A percentile compares a stretch with the other conserved stretches of the same genome.
phyloP scores from a whole-genome alignment of 1,140 invertebrate species.

The Spodoptera frugiperda region DNA sequence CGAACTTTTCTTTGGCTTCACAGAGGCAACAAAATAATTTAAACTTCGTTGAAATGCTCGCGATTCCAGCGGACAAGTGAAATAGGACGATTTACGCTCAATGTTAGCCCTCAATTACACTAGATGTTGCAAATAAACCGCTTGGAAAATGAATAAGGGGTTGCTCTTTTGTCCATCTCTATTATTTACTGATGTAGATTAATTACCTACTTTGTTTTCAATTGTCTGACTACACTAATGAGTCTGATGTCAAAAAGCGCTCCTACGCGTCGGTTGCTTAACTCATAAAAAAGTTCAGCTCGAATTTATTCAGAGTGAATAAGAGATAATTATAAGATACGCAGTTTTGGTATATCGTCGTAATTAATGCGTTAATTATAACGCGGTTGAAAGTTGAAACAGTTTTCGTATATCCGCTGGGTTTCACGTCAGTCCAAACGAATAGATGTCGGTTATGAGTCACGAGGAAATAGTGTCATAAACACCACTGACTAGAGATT shows the following conservation, averaged over 20 bases:
- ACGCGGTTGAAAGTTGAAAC: too few species aligned
- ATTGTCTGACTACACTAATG: conserved; percentile 8
- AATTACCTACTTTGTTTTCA: conserved; percentile 16
- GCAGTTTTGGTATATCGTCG: too few species aligned
- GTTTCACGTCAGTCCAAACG: not conserved
- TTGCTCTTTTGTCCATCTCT: conserved; percentile 7
- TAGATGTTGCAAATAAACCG: not conserved
- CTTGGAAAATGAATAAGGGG: not conserved
- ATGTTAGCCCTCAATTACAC: conserved; percentile 19
- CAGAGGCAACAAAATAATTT: conserved; percentile 1
- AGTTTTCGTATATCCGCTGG: not conserved
- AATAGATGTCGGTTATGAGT: not conserved
- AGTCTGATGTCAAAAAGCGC: not conserved
- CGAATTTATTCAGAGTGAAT: not conserved
- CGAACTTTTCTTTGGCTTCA: too few species aligned
- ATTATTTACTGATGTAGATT: conserved; percentile 16
- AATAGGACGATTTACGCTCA: not conserved
- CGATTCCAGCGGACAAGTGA: not conserved
- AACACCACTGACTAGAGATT: not conserved
- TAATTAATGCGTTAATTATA: too few species aligned
- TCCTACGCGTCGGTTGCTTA: not conserved
- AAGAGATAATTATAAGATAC: too few species aligned
- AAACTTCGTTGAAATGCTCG: not conserved
- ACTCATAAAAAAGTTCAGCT: not conserved
- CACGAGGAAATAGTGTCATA: conserved; percentile 9